Evolutionary conservation across 2,797 vertebrate species (phyloP), one percentile per base, ranked within the genome.

Genomic region (Sebastes paucispinis): DNA sequence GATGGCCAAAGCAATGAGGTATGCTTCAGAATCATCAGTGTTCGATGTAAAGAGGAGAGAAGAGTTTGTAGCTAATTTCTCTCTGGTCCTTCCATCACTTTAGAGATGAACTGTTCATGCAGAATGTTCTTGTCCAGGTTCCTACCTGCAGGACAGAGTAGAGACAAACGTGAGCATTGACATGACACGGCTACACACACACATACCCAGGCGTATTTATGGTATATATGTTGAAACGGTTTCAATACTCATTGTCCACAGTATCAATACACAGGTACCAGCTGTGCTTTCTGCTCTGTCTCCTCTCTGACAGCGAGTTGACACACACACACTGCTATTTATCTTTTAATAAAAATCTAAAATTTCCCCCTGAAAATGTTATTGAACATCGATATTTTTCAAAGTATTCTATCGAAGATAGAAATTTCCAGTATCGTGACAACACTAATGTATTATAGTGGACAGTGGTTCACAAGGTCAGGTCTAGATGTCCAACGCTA

Each of bases 91-190:
- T 80, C 81, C 32, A 93, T 29, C 63, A 98, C 92, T 47, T 92
- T 90, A 32, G 95, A 89, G 81, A 95, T 85, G 88, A 99, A 99
- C 22, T 93, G 90, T 60, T 97, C 93, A 90, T 94, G 95, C 77
- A 99, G 95, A 74, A 95, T 87, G 12, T 97, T 96, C 78, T 95
- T 96, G 94, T 99, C 97, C 95, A 99, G 91, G 89, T 98, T 97
- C 77, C 96, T 96, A 13, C 98, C 98, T 99, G 91, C 24, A 91
- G 92, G 93, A 57, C 84, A 88, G 64, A 92, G 80, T 58, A 82
- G 14, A 60, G 34, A 69, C 25, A 73, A 6, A 63, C 16, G 0
- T 47, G 12, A 54, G 5, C 18, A 55, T 58, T 3, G 58, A 36
- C 11, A 71, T 9, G 55, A 13, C 39, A 24, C 4, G 0, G 24